Conservation (phyloP, 1,140 invertebrate genomes). For the Hypothenemus hampei region DNA sequence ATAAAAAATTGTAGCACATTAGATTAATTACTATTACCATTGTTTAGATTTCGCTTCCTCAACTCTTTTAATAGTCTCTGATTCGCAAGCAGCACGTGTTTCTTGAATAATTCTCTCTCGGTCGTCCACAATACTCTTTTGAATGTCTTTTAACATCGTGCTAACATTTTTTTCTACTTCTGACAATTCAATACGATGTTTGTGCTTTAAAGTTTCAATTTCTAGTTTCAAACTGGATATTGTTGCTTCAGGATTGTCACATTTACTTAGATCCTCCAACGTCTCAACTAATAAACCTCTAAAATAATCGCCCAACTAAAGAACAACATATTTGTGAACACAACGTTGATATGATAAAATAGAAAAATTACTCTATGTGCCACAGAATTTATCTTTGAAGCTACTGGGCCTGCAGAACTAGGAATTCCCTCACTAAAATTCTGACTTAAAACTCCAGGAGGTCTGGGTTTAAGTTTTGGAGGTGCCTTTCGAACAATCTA, state of each 20-base stretch:
- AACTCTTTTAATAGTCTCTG: slow-evolving; percentile 61
- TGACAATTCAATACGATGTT: slow-evolving; percentile 57
- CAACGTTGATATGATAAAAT: no score
- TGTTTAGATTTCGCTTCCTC: slow-evolving; percentile 76
- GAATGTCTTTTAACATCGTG: slow-evolving; percentile 60
- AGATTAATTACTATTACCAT: slow-evolving; percentile 64
- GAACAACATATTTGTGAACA: no score
- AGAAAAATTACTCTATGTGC: slow-evolving; percentile 47
- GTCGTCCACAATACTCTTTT: slow-evolving; percentile 61
- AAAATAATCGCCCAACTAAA: slow-evolving; percentile 52
- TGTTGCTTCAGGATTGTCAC: slow-evolving; percentile 50
- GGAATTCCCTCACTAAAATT: slow-evolving; percentile 44
- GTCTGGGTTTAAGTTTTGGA: slow-evolving; percentile 46
- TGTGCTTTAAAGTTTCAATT: slow-evolving; percentile 60
- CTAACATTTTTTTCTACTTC: slow-evolving; percentile 60
- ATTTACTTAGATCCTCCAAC: slow-evolving; percentile 50
- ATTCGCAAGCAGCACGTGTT: slow-evolving; percentile 54
- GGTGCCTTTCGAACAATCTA: slow-evolving; percentile 39
- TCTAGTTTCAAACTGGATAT: slow-evolving; percentile 56
- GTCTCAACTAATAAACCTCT: slow-evolving; percentile 55
- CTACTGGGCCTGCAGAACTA: slow-evolving; percentile 45
- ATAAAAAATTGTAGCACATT: no score
- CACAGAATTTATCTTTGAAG: slow-evolving; percentile 45
- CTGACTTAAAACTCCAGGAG: slow-evolving; percentile 43
- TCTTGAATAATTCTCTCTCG: slow-evolving; percentile 57